These are phyloP conservation scores for Sarcoramphus papa DNA, from an alignment of 2,797 vertebrate genomes.

Conservation along the genomic window DNA sequence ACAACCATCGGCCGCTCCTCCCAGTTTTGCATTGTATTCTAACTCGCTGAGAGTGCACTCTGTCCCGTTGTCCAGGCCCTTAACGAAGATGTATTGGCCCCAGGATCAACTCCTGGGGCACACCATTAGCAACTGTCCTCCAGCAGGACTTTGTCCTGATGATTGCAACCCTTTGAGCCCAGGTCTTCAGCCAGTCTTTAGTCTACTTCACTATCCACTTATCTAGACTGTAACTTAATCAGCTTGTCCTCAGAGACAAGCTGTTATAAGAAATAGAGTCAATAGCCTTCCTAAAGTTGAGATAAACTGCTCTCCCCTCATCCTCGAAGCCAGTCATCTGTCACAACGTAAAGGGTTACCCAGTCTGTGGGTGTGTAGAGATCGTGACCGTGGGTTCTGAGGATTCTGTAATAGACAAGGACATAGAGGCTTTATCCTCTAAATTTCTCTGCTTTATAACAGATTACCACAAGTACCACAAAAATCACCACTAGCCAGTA, in stretches of 20 bases:
- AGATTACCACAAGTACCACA: background rate
- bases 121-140: background rate
- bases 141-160: background rate
- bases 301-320: background rate
- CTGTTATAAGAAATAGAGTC: background rate
- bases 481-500: background rate
- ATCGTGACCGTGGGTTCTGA: rapidly evolving
- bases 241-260: background rate
- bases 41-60: background rate
- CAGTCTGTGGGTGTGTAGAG: rapidly evolving
- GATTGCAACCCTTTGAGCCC: background rate
- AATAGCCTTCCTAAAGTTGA: background rate
- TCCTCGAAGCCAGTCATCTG: background rate
- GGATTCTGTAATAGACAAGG: background rate
- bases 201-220: background rate
- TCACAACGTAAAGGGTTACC: background rate
- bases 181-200: background rate
- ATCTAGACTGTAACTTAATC: background rate
- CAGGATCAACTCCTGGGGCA: background rate
- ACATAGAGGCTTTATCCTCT: background rate
- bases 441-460: background rate
- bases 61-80: background rate
- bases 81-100: background rate
- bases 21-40: background rate
- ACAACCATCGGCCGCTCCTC: background rate